Percentiles rank a stretch among this genome's conserved stretches.
Conservation (phyloP, 2,797 vertebrate genomes). For the Cossypha dichroa region DNA sequence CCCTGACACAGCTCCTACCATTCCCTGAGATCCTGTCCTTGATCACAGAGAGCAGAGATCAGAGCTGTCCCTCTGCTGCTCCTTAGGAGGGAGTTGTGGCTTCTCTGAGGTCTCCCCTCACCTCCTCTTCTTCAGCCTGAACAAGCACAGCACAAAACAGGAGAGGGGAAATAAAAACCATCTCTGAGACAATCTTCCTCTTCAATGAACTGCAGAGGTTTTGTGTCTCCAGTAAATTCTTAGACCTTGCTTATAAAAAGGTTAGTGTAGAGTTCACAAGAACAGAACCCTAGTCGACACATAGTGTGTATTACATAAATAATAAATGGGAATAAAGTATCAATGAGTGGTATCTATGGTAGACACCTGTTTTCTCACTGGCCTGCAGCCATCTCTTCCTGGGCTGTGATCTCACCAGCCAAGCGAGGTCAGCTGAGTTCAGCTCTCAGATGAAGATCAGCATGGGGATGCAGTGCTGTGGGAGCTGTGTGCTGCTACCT, state of each 20-base stretch:
- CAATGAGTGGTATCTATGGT: conserved; percentile 12
- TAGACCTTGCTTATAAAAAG: not conserved
- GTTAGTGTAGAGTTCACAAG: not conserved
- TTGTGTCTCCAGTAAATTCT: not conserved
- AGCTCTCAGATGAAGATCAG: not conserved
- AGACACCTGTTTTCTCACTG: conserved; percentile 20
- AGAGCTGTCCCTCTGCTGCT: not conserved
- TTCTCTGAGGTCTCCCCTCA: not conserved
- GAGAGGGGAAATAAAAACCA: rapidly evolving
- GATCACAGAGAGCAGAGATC: not conserved
- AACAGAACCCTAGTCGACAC: not conserved
- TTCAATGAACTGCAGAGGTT: not conserved
- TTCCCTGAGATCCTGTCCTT: not conserved
- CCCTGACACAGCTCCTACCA: not conserved
- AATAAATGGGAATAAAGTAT: conserved; percentile 47
- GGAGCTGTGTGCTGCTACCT: not conserved
- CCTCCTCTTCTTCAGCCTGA: not conserved
- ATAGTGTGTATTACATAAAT: conserved; percentile 28
- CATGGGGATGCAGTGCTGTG: rapidly evolving
- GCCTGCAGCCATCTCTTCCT: not conserved
- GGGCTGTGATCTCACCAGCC: not conserved
- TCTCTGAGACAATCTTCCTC: not conserved
- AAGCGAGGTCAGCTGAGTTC: not conserved
- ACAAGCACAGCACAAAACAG: not conserved
- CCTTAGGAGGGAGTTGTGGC: not conserved